phyloP scores from a whole-genome alignment of 2,888 invertebrate species.

The Operophtera brumata region DNA sequence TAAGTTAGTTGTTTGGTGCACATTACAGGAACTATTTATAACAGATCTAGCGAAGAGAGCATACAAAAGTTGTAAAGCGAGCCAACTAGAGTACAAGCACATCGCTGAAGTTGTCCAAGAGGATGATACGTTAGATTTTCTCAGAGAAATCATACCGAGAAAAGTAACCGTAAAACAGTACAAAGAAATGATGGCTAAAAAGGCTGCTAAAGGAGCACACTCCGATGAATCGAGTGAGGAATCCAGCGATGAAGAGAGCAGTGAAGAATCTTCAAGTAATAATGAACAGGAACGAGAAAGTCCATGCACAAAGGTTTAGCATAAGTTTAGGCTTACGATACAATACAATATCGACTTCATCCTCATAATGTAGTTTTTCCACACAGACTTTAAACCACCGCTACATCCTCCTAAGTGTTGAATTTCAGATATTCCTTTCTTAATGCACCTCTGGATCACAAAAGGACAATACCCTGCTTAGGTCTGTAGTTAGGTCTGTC shows the following conservation, averaged over 20 bases:
- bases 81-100: conserved; percentile 84
- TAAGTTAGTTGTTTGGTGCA: background rate
- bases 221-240: conserved; percentile 63
- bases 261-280: conserved; percentile 61
- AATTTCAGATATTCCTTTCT: too few relatives aligned
- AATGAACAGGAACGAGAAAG: conserved; percentile 19
- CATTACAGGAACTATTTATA: conserved; percentile 85
- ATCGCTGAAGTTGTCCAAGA: conserved; percentile 86
- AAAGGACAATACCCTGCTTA: too few relatives aligned
- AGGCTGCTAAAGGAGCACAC: conserved; percentile 53
- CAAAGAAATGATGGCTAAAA: conserved; percentile 84
- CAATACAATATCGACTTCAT: too few relatives aligned
- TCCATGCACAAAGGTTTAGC: background rate
- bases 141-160: conserved; percentile 86
- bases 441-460: too few relatives aligned
- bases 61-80: conserved; percentile 74
- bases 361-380: too few relatives aligned
- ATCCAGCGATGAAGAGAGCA: conserved; percentile 47
- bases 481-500: too few relatives aligned
- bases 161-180: conserved; percentile 86
- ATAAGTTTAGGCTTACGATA: too few relatives aligned
- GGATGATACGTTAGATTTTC: conserved; percentile 84
- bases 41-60: conserved; percentile 83
- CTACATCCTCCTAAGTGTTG: too few relatives aligned
- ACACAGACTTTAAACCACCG: too few relatives aligned